Evolutionary conservation across 2,797 vertebrate species (phyloP), one percentile per base, ranked within the genome.

Genomic region (Hafferia zeledoni): DNA sequence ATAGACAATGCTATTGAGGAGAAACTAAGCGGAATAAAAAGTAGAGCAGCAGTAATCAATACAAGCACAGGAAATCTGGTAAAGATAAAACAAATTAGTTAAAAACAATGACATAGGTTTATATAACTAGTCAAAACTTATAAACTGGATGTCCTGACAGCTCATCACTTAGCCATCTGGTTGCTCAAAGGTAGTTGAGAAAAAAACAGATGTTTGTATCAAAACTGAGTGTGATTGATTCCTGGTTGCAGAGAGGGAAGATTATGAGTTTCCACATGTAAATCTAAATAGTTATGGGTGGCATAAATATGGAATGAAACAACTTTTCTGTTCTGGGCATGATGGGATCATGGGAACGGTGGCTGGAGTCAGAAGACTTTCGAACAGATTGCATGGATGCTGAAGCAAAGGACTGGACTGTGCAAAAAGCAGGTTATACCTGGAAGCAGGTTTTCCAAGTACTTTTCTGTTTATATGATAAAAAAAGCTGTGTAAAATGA

Each of bases 281-380:
- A 52, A 74, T n/a, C 27, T 71, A 53, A 92, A 63, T 3, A 74
- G 18, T 31, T 70, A 30, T 12, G 14, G 6, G 20, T 37, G 33
- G 10, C 18, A 80, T 61, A 33, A 74, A 67, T 15, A 41, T 16
- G 9, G 44, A 95, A 23, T 14, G 6, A 30, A 91, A 50, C 14
- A 72, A 5, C 19, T 53, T 9, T 13, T 79, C 35, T 28, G 17
- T 35, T 86, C 59, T 76, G 30, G 12, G 57, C 43, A 27, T 49
- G 31, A 63, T 1, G 4, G 30, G 17, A 31, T 71, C 19, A 64
- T 2, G 9, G 11, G 9, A 91, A 39, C 0, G 3, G 59, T 3
- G 6, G 16, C 41, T 70, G 71, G 17, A 68, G 8, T 43, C 47
- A 35, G 17, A 65, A 28, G 37, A 61, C 18, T 52, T 78, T 4